Conservation (phyloP, 2,888 invertebrate genomes). For the Apoda limacodes region DNA sequence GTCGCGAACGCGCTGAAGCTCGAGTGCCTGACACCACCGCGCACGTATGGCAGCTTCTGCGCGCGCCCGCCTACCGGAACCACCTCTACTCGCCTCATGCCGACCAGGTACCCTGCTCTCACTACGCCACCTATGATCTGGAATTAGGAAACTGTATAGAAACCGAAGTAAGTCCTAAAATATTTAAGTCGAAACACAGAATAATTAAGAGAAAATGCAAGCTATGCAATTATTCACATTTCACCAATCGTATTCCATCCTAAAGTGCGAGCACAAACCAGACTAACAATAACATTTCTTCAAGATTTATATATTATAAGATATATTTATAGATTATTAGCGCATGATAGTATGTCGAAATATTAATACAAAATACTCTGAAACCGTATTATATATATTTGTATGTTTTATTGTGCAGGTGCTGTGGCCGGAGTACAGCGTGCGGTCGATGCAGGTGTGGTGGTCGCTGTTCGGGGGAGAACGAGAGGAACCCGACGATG, state of each 20-base stretch:
- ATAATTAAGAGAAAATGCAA: no score
- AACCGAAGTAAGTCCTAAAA: neutral
- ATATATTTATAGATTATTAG: no score
- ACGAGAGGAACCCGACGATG: constrained; percentile 28
- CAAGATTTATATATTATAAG: no score
- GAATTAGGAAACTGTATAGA: neutral
- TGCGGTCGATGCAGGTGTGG: constrained; percentile 88
- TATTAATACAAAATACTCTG: no score
- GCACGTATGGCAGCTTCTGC: constrained; percentile 90
- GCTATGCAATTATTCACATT: no score
- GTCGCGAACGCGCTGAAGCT: constrained; percentile 76
- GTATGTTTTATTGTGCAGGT: constrained; percentile 69
- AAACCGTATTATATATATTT: neutral
- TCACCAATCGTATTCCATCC: no score
- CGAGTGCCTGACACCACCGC: constrained; percentile 77
- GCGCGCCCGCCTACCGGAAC: constrained; percentile 84
- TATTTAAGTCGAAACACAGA: no score
- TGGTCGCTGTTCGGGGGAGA: constrained; percentile 83
- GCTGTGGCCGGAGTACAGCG: constrained; percentile 87
- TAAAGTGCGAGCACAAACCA: no score
- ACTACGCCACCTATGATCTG: neutral
- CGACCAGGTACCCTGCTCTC: constrained; percentile 29
- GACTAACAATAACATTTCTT: no score
- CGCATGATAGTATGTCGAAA: no score
- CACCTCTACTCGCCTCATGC: constrained; percentile 76